Percentiles rank a stretch among this genome's conserved stretches.
phyloP scores from a whole-genome alignment of 2,888 invertebrate genomes.

The Platycheirus albimanus region DNA sequence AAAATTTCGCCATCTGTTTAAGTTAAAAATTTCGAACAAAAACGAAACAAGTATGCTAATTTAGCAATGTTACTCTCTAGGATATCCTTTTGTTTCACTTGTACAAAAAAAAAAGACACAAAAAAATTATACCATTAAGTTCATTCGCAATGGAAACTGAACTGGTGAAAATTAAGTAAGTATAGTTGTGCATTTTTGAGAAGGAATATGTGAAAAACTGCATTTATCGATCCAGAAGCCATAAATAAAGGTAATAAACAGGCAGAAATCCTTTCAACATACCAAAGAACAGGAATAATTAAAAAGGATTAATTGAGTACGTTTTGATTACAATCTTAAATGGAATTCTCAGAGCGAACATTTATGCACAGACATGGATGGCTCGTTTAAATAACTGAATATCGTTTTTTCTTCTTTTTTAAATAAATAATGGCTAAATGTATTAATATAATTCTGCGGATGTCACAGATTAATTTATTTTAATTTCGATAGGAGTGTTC shows the following conservation, averaged over 20 bases:
- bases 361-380: slow-evolving; percentile 6
- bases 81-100: slow-evolving; percentile 1
- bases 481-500: no score
- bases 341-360: slow-evolving; percentile 15
- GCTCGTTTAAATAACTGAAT: no score
- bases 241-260: slow-evolving; percentile 36
- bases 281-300: slow-evolving; percentile 52
- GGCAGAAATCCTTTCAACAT: slow-evolving; percentile 37
- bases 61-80: slow-evolving; percentile 1
- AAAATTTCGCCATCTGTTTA: slow-evolving; percentile 47
- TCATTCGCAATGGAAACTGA: no score
- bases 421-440: no score
- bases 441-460: not conserved
- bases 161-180: no score
- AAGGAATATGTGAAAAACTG: no score
- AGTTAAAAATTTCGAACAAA: slow-evolving; percentile 34
- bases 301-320: slow-evolving; percentile 57
- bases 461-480: no score
- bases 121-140: no score
- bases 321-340: slow-evolving; percentile 53
- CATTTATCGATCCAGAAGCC: slow-evolving; percentile 33
- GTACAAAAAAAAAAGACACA: not conserved
- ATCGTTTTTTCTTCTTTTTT: no score
- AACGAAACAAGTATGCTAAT: slow-evolving; percentile 13
- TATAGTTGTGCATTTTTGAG: no score